Evolutionary conservation across 2,113 vertebrate genomes (phyloP).

Genomic region (Epinephelus lanceolatus): DNA sequence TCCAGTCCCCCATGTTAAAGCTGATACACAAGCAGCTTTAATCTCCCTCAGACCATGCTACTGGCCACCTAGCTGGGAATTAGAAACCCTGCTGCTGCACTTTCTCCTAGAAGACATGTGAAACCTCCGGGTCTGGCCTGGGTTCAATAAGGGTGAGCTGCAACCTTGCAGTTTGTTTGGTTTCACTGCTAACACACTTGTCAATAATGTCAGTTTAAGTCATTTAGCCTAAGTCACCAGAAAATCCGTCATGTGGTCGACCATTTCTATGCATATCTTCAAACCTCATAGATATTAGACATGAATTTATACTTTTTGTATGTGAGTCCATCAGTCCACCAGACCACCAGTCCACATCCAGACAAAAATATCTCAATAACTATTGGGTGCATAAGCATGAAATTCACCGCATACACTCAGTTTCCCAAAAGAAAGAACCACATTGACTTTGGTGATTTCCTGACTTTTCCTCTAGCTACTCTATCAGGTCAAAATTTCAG

Average conservation of each 20-base stretch:
- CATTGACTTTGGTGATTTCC: no score
- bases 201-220: background rate
- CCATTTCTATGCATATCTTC: background rate
- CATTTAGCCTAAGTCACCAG: background rate
- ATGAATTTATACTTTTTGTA: background rate
- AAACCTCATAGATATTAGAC: no score
- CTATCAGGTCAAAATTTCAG: no score
- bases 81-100: slow-evolving; percentile 35
- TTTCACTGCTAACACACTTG: background rate
- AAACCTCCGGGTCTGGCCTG: slow-evolving; percentile 20
- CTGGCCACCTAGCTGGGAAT: slow-evolving; percentile 63
- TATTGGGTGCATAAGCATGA: background rate
- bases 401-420: background rate
- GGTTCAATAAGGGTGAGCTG: slow-evolving; percentile 30
- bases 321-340: background rate
- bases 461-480: no score
- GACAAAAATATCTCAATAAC: background rate
- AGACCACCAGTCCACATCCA: no score
- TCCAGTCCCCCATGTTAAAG: slow-evolving; percentile 83
- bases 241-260: background rate
- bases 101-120: slow-evolving; percentile 21
- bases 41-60: slow-evolving; percentile 84
- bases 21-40: slow-evolving; percentile 87
- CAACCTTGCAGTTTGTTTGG: slow-evolving; percentile 5
- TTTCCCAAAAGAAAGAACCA: no score